Base-by-base conservation (phyloP, 1,140 invertebrate species). In the Drosophila saltans region DNA sequence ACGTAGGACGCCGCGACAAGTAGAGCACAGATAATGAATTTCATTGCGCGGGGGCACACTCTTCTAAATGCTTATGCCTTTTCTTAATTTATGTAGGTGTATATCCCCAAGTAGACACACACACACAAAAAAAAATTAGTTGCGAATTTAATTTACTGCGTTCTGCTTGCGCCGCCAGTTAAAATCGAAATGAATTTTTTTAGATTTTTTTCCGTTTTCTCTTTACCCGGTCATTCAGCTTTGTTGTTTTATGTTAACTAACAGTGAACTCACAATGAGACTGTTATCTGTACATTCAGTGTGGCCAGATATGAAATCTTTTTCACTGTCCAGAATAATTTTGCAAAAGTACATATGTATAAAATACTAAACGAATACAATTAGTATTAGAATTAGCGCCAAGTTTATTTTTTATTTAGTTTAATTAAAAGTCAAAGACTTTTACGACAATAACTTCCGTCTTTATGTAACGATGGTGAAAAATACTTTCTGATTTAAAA, bases 11-110 rank as follows among this genome's bases (percentile, higher is more conserved):
- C 81, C 70, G 78, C 78, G 33, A 82, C 69, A 33, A 92, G 69
- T 39, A 92, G 70, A 56, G 91, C 76, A 78, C 84, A 92, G 80
- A 92, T 80, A 72, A 92, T 74, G 75, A 91, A 90, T 77, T 92
- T 92, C 91, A 91, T 90, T 52, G 45, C 75, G 84, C 80, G 82
- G 82, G 78, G 71, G 75, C 78, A 45, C 64, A 45, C 24, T 52
- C 45, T 52, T 68, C 10, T 67, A 58, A 72, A 69, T 73, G 33
- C 61, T 75, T 56, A 28, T 75, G 61, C 69, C 61, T 69, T 79
- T 78, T 69, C 62, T 72, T 56, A 72, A 57, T 43, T 73, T 82
- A 40, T 68, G 73, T 79, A 70, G 64, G 76, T 78, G 77, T 76
- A 80, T 84, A 70, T 59, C 30, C 57, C 57, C 33, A 59, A 59